phyloP scores from a whole-genome alignment of 1,140 invertebrate genomes.

The Bathynomus jamesi region DNA sequence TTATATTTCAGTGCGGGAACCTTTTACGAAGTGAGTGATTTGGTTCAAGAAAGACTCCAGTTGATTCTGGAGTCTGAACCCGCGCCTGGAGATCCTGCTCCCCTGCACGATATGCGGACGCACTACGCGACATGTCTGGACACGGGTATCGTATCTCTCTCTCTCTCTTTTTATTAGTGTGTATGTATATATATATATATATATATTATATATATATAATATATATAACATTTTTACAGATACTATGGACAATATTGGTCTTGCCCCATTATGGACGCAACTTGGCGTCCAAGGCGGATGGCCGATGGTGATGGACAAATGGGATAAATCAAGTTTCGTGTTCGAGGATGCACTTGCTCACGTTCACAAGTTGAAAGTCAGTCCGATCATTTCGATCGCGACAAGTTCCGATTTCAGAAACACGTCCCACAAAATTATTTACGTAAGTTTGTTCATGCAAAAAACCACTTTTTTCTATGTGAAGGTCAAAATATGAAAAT shows the following conservation, averaged over 20 bases:
- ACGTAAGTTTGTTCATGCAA: conserved; percentile 5
- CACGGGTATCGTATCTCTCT: not conserved
- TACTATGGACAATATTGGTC: conserved; percentile 5
- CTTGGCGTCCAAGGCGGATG: conserved; percentile 1
- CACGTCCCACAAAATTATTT: conserved; percentile 9
- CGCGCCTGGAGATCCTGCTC: not conserved
- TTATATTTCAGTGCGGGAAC: not conserved
- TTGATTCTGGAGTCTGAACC: not conserved
- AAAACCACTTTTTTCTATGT: too few relatives aligned
- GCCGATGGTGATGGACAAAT: conserved; percentile 4
- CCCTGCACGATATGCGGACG: not conserved
- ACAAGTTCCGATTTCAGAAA: not conserved
- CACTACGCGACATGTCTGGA: conserved; percentile 1
- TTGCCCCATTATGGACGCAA: not conserved
- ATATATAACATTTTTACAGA: too few relatives aligned
- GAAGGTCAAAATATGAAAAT: too few relatives aligned
- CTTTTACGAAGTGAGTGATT: not conserved
- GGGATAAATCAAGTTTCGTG: not conserved
- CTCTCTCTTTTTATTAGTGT: too few relatives aligned
- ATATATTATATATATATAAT: too few relatives aligned
- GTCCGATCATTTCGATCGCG: not conserved
- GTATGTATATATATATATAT: too few relatives aligned
- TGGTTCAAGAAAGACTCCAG: not conserved
- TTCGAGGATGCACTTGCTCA: not conserved
- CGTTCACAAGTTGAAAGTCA: not conserved